Conservation (phyloP, 2,797 vertebrate species). For the Coracias cyanogaster region DNA sequence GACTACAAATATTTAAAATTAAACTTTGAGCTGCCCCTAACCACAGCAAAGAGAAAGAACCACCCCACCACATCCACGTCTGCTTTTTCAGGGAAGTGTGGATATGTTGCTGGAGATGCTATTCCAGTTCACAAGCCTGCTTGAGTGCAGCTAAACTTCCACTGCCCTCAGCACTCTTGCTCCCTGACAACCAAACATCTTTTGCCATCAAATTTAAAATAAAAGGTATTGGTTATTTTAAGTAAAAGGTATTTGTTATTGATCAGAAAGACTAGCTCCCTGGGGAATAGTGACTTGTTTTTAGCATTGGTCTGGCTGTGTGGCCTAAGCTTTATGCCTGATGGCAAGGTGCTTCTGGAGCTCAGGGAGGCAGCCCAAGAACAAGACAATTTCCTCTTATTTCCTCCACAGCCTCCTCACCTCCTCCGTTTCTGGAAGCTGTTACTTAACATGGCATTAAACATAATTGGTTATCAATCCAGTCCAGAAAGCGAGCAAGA, state of each 20-base stretch:
- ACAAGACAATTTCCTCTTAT: conserved; percentile 8
- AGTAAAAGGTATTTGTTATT: neutral
- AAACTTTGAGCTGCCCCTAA: neutral
- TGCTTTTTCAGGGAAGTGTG: neutral
- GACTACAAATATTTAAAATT: neutral
- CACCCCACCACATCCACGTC: fast-evolving
- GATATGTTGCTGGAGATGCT: neutral
- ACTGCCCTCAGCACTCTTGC: neutral
- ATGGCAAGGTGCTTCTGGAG: neutral
- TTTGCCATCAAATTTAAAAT: neutral
- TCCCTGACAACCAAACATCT: neutral
- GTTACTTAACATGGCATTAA: conserved; percentile 24
- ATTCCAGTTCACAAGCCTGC: neutral
- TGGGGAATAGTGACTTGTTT: neutral
- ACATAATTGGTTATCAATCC: conserved; percentile 7
- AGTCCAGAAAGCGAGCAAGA: neutral
- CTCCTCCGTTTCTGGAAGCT: neutral
- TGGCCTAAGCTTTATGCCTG: neutral
- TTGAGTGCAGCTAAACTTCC: neutral
- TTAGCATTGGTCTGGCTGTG: neutral
- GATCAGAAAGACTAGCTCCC: neutral
- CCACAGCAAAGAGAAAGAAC: neutral
- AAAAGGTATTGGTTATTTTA: neutral
- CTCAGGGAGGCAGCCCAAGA: neutral
- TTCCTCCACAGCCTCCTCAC: neutral